phyloP scores from a whole-genome alignment of 2,113 vertebrate genomes.

The Perognathus longimembris region DNA sequence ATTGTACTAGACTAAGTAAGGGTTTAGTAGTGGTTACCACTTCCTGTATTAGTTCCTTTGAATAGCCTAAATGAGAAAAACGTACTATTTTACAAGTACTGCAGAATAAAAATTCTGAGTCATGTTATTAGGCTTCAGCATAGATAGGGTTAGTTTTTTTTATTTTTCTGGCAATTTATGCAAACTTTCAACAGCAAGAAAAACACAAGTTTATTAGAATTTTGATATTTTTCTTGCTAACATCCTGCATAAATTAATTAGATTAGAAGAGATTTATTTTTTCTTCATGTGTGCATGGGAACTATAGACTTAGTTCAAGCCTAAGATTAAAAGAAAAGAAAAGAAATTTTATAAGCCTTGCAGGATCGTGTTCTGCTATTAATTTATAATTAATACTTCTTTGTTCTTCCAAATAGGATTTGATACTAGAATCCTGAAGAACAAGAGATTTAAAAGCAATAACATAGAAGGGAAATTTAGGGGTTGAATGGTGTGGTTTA shows the following conservation, averaged over 20 bases:
- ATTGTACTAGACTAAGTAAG: conserved; percentile 14
- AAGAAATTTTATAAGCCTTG: conserved; percentile 25
- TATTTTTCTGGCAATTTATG: conserved; percentile 6
- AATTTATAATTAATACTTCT: conserved; percentile 9
- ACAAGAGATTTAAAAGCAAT: conserved; percentile 10
- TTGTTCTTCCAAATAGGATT: conserved; percentile 46
- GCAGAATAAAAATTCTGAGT: conserved; percentile 90
- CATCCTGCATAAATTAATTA: conserved; percentile 47
- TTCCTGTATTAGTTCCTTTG: conserved; percentile 87
- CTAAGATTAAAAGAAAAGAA: too few species aligned
- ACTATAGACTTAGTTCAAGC: too few species aligned
- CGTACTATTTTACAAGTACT: conserved; percentile 88
- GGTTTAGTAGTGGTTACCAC: not conserved
- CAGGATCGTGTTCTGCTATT: conserved; percentile 34
- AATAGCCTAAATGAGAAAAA: conserved; percentile 93
- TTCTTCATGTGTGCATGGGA: not conserved
- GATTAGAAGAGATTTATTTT: not conserved
- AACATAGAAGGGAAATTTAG: not conserved
- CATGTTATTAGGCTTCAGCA: conserved; percentile 92
- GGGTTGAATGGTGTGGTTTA: too few species aligned
- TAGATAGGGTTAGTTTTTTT: conserved; percentile 91
- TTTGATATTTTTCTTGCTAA: conserved; percentile 32
- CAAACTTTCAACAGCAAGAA: not conserved
- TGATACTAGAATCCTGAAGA: conserved; percentile 35
- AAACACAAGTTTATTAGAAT: not conserved